Conservation (phyloP, 1,140 invertebrate genomes). For the Ylistrum balloti region DNA sequence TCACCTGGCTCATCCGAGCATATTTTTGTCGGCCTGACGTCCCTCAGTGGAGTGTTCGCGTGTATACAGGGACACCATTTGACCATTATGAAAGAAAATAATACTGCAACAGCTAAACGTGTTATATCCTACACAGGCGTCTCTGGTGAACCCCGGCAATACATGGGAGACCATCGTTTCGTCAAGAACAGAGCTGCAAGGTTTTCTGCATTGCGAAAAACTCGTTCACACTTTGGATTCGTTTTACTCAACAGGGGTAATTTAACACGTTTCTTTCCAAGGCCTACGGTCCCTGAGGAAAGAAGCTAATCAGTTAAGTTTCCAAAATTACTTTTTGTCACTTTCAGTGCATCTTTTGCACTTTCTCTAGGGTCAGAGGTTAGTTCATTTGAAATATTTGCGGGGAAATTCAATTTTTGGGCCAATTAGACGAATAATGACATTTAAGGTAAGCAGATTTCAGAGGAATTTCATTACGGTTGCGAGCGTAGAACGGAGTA, state of each 20-base stretch:
- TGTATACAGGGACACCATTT: constrained; percentile 19
- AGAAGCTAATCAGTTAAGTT: constrained; percentile 27
- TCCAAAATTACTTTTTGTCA: constrained; percentile 40
- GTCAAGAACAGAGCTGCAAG: constrained; percentile 22
- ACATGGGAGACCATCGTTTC: constrained; percentile 6
- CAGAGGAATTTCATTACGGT: constrained; percentile 34
- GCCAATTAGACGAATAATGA: constrained; percentile 34
- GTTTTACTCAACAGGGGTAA: constrained; percentile 33
- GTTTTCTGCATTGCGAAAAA: constrained; percentile 36
- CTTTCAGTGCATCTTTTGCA: constrained; percentile 33
- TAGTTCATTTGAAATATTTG: constrained; percentile 36
- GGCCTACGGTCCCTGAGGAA: neutral
- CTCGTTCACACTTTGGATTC: constrained; percentile 32
- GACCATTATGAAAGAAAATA: constrained; percentile 35
- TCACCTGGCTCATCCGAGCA: constrained; percentile 15
- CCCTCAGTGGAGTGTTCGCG: neutral
- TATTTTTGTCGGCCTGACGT: neutral
- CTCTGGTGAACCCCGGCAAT: neutral
- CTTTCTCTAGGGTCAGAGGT: constrained; percentile 13
- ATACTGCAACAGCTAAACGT: constrained; percentile 24
- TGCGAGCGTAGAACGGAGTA: constrained; percentile 24
- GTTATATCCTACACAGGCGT: neutral
- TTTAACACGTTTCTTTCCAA: constrained; percentile 39
- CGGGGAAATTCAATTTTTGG: constrained; percentile 38
- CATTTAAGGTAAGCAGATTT: constrained; percentile 39